Evolutionary conservation across 2,113 vertebrate species (phyloP), one percentile per base, ranked within the genome.

Genomic region (Albula goreensis): DNA sequence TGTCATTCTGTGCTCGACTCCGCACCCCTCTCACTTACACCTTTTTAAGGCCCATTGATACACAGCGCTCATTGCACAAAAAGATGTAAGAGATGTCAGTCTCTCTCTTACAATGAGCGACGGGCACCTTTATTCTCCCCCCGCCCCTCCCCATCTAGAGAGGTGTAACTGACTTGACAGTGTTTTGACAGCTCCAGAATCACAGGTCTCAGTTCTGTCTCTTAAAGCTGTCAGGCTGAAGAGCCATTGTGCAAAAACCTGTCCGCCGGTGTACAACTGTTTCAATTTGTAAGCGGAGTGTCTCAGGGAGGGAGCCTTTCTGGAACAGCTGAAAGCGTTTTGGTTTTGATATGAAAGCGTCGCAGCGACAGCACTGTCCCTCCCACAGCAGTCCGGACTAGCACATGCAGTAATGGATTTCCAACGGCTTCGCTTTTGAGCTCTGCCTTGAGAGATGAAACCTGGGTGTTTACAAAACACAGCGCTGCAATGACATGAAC

Each of bases 141-240:
- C 50, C n/a, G 5, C 57, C n/a, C 4, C 80, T 57, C 74, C 51
- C 63, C 82, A 50, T 78, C 56, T 57, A 51, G 41, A 52, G 22
- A 52, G 60, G 50, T 82, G 56, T 41, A 77, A 49, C 57, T 83
- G 88, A 86, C 49, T 50, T 81, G 85, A 79, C 53, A 25, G n/a
- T 85, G 66, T 83, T 85, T 79, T 82, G 84, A 85, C 83, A 87
- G 83, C 80, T 17, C 3, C 25, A 13, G 57, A 86, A 70, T 50
- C 60, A 70, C 48, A 60, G 70, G 31, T 80, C 70, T 80, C 80
- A 17, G 31, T 77, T 80, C 50, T 41, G 31, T 51, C 79, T 82
- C 63, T 51, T 48, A 63, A 66, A 84, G 82, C 86, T 87, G 86
- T 83, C 86, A 87, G 31, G 52, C 81, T 50, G 81, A 50, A 31